These are phyloP conservation scores for Odocoileus hemionus DNA, from an alignment of 2,113 vertebrate genomes.

Conservation along the genomic window DNA sequence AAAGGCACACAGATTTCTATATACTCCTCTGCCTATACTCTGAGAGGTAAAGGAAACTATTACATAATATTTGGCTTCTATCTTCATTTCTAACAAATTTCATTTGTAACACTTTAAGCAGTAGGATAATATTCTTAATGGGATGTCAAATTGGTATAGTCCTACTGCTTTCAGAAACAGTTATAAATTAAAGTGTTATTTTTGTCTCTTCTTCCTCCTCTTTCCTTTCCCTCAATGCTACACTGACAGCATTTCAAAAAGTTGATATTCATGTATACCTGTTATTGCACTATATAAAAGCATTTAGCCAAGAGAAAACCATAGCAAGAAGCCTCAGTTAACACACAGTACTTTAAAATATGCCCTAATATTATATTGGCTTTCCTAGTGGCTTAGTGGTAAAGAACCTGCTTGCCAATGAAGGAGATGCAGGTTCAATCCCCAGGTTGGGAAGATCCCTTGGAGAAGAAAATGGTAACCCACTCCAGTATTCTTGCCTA, in stretches of 20 bases:
- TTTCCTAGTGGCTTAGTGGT: not conserved
- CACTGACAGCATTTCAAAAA: not conserved
- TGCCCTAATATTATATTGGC: not conserved
- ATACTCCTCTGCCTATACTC: not conserved
- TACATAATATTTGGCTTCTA: not conserved
- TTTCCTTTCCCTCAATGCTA: not conserved
- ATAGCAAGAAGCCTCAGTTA: not conserved
- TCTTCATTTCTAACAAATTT: not conserved
- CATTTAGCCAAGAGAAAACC: not conserved
- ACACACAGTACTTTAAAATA: not conserved
- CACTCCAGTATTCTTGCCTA: not conserved
- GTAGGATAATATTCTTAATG: not conserved
- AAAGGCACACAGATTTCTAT: not conserved
- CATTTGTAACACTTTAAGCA: not conserved
- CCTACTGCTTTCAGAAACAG: not conserved
- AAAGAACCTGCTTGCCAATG: not conserved
- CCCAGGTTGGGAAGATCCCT: not conserved
- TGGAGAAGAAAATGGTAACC: not conserved
- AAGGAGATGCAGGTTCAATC: not conserved
- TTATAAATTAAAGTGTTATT: not conserved
- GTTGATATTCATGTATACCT: not conserved
- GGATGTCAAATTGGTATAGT: not conserved
- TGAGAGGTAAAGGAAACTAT: not conserved
- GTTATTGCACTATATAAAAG: not conserved
- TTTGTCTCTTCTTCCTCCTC: not conserved